Evolutionary conservation across 2,113 vertebrate species (phyloP), one percentile per base, ranked within the genome.

Genomic region (Phaethornis superciliosus): DNA sequence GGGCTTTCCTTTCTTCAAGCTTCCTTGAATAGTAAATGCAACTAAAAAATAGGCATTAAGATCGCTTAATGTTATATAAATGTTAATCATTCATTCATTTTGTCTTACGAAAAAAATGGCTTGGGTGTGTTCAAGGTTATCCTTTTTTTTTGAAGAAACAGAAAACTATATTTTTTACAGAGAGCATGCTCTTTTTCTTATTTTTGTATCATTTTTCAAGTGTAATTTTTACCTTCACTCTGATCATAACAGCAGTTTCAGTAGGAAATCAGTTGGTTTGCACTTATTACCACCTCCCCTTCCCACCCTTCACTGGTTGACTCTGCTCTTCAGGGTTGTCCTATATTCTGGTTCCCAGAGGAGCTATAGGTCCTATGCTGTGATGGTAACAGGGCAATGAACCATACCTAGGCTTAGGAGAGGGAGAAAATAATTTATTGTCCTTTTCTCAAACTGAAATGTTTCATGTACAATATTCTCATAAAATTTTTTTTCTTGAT

Each of bases 171-270:
- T 98, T 98, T 98, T 98, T 97, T 98, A 98, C 97, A 96, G 96
- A 97, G 96, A 97, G 96, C 95, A 96, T 97, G 95, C 91, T 96
- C 95, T 94, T 97, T 97, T 98, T 97, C 97, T 98, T 98, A 98
- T 98, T 98, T 98, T 98, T 98, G 82, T 98, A 98, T 97, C 95
- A 95, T 98, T 98, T 96, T 98, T 97, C 96, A 97, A 92, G 90
- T 94, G 97, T 97, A 81, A 93, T 98, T 98, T 98, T 93, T 98
- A 98, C 84, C 94, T 97, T 96, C 79, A 95, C 88, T 95, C 95
- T 75, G 85, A 95, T 83, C 93, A 90, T 82, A 40, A 89, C 90
- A 95, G 88, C 76, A 96, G 93, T 85, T 96, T 77, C 67, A 89
- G 87, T 83, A 85, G 93, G 88, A 81, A 89, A 85, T 37, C 22